phyloP scores from a whole-genome alignment of 2,797 vertebrate species.

The Tragopan temminckii region DNA sequence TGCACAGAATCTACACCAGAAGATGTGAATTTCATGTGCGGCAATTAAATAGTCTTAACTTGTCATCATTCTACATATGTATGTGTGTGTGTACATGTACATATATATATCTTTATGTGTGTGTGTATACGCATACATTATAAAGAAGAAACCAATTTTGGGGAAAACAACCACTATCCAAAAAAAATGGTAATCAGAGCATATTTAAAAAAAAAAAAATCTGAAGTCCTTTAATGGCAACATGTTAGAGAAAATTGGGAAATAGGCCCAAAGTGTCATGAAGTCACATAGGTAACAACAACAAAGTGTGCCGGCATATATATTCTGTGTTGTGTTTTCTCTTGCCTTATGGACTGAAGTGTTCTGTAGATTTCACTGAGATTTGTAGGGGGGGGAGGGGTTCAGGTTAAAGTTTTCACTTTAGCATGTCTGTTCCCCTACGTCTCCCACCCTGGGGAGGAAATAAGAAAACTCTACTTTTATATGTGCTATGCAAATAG shows the following conservation, averaged over 20 bases:
- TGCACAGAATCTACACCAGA: slow-evolving; percentile 93
- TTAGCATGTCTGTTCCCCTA: slow-evolving; percentile 59
- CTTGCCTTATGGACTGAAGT: slow-evolving; percentile 79
- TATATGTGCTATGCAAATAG: slow-evolving; percentile 90
- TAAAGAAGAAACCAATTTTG: slow-evolving; percentile 57
- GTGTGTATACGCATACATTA: neutral
- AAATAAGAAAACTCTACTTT: slow-evolving; percentile 79
- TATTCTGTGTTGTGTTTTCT: slow-evolving; percentile 76
- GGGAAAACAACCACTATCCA: slow-evolving; percentile 75
- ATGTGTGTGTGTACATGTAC: neutral
- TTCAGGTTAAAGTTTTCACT: slow-evolving; percentile 65
- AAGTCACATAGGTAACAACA: slow-evolving; percentile 57
- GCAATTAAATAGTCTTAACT: slow-evolving; percentile 78
- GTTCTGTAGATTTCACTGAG: slow-evolving; percentile 76
- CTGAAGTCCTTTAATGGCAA: slow-evolving; percentile 79
- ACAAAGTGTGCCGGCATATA: slow-evolving; percentile 68
- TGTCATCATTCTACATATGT: slow-evolving; percentile 58
- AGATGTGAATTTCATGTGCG: slow-evolving; percentile 83
- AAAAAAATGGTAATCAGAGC: slow-evolving; percentile 77
- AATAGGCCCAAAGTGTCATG: slow-evolving; percentile 67
- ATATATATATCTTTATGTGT: slow-evolving; percentile 23
- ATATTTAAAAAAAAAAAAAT: slow-evolving; percentile 71
- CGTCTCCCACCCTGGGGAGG: slow-evolving; percentile 52
- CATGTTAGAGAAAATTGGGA: slow-evolving; percentile 69
- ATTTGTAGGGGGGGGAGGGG: slow-evolving; percentile 42